Evolutionary conservation across 1,140 invertebrate species (phyloP), one percentile per base, ranked within the genome.

Genomic region (Colletes latitarsis): DNA sequence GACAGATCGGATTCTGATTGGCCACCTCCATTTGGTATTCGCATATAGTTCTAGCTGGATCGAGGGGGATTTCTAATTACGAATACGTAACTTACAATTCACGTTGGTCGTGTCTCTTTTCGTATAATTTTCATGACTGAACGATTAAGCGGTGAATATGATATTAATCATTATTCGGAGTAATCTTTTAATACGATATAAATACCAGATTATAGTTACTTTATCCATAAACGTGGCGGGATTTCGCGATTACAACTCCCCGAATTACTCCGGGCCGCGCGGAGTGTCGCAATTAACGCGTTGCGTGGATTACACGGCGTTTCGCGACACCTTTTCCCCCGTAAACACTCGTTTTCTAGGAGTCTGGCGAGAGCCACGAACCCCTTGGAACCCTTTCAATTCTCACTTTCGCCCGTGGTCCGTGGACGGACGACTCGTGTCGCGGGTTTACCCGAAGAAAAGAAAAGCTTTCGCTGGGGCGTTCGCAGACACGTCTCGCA

Each of bases 381-480:
- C 21, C 69, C 43, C 30, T 53, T 15, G 30, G 70, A 71, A 81
- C 62, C 60, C 60, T 84, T 84, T 84, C 74, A 80, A 84, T 84
- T 81, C 68, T 64, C 17, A 41, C 58, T 67, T 53, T 41, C 49
- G 75, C 46, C 66, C 9, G 41, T 19, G n/a, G 55, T 21, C 39
- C n/a, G 49, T 15, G 60, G 43, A 43, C 8, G n/a, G n/a, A n/a
- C 43, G 4, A 8, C 43, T 43, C 43, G 43, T 3, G 43, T 46
- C 10, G 19, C 39, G 68, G 39, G 46, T 62, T 62, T 52, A 43
- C 67, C n/a, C 10, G n/a, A 41, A 52, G 46, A 30, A 69, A 62
- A 49, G 58, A 46, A 74, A 74, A 49, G 43, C 19, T 53, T 21
- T 9, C 49, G 49, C 1, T 6, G 3, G 14, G 46, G 10, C 17